These are phyloP conservation scores for Agonopterix arenella DNA, from an alignment of 2,888 invertebrate genomes.

Conservation along the genomic window DNA sequence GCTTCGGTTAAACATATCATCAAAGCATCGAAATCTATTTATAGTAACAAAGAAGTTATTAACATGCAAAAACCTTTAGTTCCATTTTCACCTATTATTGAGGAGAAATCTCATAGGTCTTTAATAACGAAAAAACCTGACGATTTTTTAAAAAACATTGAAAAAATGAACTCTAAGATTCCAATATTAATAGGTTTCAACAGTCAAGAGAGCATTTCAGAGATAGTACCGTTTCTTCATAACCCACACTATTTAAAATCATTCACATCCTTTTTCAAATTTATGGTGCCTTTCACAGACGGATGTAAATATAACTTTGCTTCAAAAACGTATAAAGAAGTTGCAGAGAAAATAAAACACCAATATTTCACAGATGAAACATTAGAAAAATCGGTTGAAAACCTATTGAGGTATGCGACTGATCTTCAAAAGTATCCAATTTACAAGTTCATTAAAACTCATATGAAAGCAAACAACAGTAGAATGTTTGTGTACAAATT, in stretches of 20 bases:
- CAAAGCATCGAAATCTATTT: conserved; percentile 43
- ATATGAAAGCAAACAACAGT: conserved; percentile 24
- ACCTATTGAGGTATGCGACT: conserved; percentile 54
- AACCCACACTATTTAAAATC: conserved; percentile 46
- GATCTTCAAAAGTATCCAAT: conserved; percentile 63
- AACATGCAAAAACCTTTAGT: conserved; percentile 53
- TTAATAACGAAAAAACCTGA: conserved; percentile 31
- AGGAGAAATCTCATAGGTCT: conserved; percentile 33
- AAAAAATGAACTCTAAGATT: conserved; percentile 23
- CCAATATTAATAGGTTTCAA: conserved; percentile 69
- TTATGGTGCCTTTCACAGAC: conserved; percentile 55
- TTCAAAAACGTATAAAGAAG: conserved; percentile 32
- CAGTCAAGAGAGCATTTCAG: conserved; percentile 67
- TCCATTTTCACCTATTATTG: conserved; percentile 55
- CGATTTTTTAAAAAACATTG: conserved; percentile 21
- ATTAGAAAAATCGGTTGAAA: conserved; percentile 38
- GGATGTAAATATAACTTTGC: conserved; percentile 45
- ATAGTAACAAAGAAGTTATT: conserved; percentile 41
- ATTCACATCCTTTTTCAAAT: conserved; percentile 47
- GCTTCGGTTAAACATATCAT: conserved; percentile 42
- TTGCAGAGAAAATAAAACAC: conserved; percentile 41
- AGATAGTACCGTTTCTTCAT: conserved; percentile 56
- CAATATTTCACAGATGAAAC: conserved; percentile 47
- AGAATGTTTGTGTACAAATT: conserved; percentile 63
- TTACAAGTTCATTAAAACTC: conserved; percentile 51